Percentiles rank a stretch among this genome's conserved stretches.
These are phyloP conservation scores for Argyra leucocephala DNA, from an alignment of 2,888 invertebrate genomes.

Conservation along the genomic window DNA sequence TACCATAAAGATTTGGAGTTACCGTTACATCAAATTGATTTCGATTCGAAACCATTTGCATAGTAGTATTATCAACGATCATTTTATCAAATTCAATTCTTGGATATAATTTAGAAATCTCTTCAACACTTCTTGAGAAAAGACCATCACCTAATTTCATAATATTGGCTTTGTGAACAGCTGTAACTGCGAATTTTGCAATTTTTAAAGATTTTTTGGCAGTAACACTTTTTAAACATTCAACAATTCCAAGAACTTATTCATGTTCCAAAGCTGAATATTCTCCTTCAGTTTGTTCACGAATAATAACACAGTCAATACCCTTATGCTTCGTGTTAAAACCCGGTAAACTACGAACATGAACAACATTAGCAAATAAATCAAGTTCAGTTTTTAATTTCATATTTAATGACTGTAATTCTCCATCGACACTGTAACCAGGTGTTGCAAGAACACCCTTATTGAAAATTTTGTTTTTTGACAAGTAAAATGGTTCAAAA, in stretches of 20 bases:
- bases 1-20: constrained; percentile 95
- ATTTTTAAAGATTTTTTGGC: constrained; percentile 85
- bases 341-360: constrained; percentile 86
- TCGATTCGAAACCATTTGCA: constrained; percentile 97
- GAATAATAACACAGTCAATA: constrained; percentile 91
- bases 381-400: constrained; percentile 75
- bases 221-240: constrained; percentile 94
- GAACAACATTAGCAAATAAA: constrained; percentile 89
- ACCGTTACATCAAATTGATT: constrained; percentile 97
- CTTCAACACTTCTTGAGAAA: constrained; percentile 80
- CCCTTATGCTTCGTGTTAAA: constrained; percentile 76
- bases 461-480: constrained; percentile 77
- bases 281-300: constrained; percentile 99
- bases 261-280: constrained; percentile 97
- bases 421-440: constrained; percentile 77
- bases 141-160: constrained; percentile 98
- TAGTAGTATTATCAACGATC: constrained; percentile 99
- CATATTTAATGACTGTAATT: constrained; percentile 87
- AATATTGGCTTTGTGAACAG: constrained; percentile 98
- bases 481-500: constrained; percentile 90
- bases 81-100: constrained; percentile 90
- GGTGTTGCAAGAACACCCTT: constrained; percentile 84
- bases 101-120: constrained; percentile 82
- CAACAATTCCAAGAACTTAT: constrained; percentile 77
- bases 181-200: constrained; percentile 98